A percentile compares a stretch with the other conserved stretches of the same genome.
Conservation (phyloP, 2,113 vertebrate genomes). For the Coryphaenoides rupestris region DNA sequence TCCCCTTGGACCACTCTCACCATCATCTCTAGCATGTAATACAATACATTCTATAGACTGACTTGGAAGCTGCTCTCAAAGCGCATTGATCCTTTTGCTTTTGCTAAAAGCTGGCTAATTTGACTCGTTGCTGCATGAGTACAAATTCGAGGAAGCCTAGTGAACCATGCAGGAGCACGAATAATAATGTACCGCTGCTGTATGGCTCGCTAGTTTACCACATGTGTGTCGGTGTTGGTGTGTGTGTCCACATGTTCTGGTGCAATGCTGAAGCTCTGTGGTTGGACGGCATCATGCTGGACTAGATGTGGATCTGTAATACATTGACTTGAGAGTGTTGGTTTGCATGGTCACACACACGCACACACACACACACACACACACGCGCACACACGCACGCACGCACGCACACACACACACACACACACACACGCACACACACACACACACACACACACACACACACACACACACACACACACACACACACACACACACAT, state of each 20-base stretch:
- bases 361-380: no score
- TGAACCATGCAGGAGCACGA: slow-evolving; percentile 48
- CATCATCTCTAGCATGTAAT: slow-evolving; percentile 66
- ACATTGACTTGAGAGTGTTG: slow-evolving; percentile 29
- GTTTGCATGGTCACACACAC: no score
- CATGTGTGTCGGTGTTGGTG: slow-evolving; percentile 5
- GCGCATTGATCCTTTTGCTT: slow-evolving; percentile 58
- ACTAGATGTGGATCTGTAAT: slow-evolving; percentile 28
- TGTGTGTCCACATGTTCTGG: slow-evolving; percentile 24
- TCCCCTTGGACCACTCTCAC: slow-evolving; percentile 50
- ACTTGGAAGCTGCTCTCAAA: slow-evolving; percentile 42
- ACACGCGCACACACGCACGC: no score
- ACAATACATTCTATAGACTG: slow-evolving; percentile 70
- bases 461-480: no score
- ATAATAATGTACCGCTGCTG: slow-evolving; percentile 36
- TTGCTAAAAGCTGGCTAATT: slow-evolving; percentile 68
- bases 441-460: no score
- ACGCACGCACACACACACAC: no score
- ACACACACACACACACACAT: no score
- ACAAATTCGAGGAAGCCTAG: slow-evolving; percentile 63
- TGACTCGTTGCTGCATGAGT: slow-evolving; percentile 58
- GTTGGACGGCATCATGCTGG: slow-evolving; percentile 6
- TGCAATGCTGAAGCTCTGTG: neutral
- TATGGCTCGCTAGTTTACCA: slow-evolving; percentile 37
- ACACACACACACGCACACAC: no score